Evolutionary conservation across 2,797 vertebrate genomes (phyloP), one percentile per base, ranked within the genome.

Genomic region (Choloepus didactylus): DNA sequence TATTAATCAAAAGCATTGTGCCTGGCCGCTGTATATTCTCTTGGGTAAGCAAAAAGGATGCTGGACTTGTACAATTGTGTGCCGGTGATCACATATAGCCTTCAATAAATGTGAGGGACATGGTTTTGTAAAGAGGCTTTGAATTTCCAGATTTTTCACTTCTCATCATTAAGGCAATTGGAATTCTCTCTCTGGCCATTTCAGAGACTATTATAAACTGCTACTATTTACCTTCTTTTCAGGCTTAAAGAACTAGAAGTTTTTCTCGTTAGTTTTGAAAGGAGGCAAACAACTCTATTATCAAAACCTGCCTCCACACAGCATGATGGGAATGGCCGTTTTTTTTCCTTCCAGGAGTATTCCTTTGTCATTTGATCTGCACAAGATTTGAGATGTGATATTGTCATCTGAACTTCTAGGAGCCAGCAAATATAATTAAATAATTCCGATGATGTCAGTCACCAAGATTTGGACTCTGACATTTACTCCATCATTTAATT

Each of bases 71-170:
- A 79, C 80, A 56, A 87, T 91, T 96, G 94, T 97, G 70, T 84
- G 62, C 85, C 89, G 85, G 87, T 87, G 93, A 76, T 92, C 94
- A 76, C 92, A 83, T 23, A 59, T 25, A 72, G 79, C 83, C 80
- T 91, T 81, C 77, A 94, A 96, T 89, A 87, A 95, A 93, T 92
- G 88, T 38, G 73, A 94, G 86, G 85, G 79, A 27, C 90, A 88
- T 84, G 93, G 83, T 62, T 96, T 94, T 97, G 92, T 96, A 97
- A 96, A 73, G 86, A 95, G 91, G 85, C 92, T 97, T 97, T 97
- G 90, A 97, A 97, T 97, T 97, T 97, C 84, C 51, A 31, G 35
- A 90, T 89, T 95, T 96, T 44, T 92, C 73, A 72, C 83, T 96
- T 97, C 59, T 97, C 96, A 95, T 92, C 93, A 93, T 93, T 89